A percentile compares a stretch with the other conserved stretches of the same genome.
phyloP scores from a whole-genome alignment of 1,140 invertebrate genomes.

The Drosophila carrolli region DNA sequence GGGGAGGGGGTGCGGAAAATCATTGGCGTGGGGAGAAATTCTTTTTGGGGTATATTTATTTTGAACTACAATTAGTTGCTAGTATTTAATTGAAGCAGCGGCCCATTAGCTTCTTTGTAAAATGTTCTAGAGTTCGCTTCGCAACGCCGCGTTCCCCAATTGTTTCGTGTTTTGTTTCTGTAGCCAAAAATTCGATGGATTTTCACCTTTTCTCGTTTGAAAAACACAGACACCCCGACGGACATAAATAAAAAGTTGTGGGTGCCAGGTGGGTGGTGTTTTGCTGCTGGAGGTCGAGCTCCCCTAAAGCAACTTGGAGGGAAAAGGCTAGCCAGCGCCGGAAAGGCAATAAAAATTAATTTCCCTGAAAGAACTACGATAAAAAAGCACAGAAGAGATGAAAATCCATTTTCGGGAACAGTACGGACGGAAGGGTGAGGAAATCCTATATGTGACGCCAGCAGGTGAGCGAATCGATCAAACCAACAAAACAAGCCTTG shows the following conservation, averaged over 20 bases:
- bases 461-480: slow-evolving; percentile 66
- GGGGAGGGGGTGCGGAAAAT: background rate
- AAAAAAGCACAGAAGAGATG: slow-evolving; percentile 51
- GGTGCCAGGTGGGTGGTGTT: slow-evolving; percentile 46
- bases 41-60: slow-evolving; percentile 25
- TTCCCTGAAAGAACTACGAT: background rate
- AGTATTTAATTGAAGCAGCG: slow-evolving; percentile 33
- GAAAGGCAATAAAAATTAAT: slow-evolving; percentile 27
- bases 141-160: slow-evolving; percentile 10
- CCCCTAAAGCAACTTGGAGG: slow-evolving; percentile 17
- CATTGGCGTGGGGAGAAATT: slow-evolving; percentile 15
- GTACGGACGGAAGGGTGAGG: slow-evolving; percentile 83
- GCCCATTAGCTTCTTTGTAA: slow-evolving; percentile 15
- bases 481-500: slow-evolving; percentile 14
- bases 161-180: slow-evolving; percentile 21
- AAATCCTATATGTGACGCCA: slow-evolving; percentile 84
- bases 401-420: slow-evolving; percentile 84
- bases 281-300: slow-evolving; percentile 10
- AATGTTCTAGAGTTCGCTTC: slow-evolving; percentile 27
- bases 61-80: slow-evolving; percentile 27
- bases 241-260: slow-evolving; percentile 36
- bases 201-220: slow-evolving; percentile 18
- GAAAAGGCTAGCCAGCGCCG: slow-evolving; percentile 11
- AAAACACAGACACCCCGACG: slow-evolving; percentile 20
- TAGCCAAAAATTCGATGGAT: slow-evolving; percentile 21